A percentile compares a stretch with the other conserved stretches of the same genome.
Evolutionary conservation across 2,797 vertebrate species (phyloP).

Genomic region (Galaxias olidus): DNA sequence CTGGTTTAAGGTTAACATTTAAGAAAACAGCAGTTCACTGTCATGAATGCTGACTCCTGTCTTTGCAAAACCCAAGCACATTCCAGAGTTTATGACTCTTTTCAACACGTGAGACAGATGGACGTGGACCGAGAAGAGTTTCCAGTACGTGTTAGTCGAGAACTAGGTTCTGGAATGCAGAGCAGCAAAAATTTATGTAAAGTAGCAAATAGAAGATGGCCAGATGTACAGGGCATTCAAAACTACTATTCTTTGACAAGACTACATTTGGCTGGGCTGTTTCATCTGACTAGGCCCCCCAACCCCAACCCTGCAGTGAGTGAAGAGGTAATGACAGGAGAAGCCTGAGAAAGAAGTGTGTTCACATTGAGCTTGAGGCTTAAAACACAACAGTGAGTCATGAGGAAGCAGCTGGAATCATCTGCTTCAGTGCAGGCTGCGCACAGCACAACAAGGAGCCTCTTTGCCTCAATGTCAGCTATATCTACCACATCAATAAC

Average conservation of each 20-base stretch:
- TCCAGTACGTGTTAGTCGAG: too few relatives aligned
- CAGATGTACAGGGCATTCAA: too few relatives aligned
- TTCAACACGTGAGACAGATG: neutral
- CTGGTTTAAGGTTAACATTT: neutral
- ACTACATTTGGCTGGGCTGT: neutral
- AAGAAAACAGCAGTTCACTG: conserved; percentile 29
- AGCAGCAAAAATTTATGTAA: too few relatives aligned
- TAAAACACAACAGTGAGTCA: conserved; percentile 30
- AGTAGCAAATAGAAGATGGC: too few relatives aligned
- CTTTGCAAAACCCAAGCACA: conserved; percentile 38
- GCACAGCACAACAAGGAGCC: neutral
- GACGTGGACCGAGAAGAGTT: too few relatives aligned
- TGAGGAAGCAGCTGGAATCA: conserved; percentile 19
- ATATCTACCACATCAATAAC: neutral
- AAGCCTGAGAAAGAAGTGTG: conserved; percentile 25
- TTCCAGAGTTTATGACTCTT: conserved; percentile 37
- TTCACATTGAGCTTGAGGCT: conserved; percentile 20
- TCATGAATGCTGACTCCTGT: conserved; percentile 12
- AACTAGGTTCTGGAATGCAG: too few relatives aligned
- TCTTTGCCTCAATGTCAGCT: too few relatives aligned
- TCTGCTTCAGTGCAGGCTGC: neutral
- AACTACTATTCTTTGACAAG: too few relatives aligned
- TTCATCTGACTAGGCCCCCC: neutral
- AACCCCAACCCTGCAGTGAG: conserved; percentile 16
- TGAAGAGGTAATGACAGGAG: conserved; percentile 26